A percentile compares a stretch with the other conserved stretches of the same genome.
These are phyloP conservation scores for Xyrauchen texanus DNA, from an alignment of 2,113 vertebrate species.

Conservation along the genomic window DNA sequence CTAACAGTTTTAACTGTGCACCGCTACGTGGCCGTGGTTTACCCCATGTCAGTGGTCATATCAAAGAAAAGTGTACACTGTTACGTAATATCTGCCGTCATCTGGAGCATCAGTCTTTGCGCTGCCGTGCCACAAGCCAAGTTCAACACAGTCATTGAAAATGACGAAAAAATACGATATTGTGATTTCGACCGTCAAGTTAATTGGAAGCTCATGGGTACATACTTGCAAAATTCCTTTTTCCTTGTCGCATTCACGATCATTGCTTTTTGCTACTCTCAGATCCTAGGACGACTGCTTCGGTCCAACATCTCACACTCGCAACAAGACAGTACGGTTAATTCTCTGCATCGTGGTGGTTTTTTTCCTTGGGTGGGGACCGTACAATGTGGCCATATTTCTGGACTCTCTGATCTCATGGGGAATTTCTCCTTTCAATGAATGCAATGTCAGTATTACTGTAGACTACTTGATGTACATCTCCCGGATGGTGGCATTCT, in stretches of 20 bases:
- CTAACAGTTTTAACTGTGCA: slow-evolving; percentile 85
- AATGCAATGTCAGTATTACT: slow-evolving; percentile 54
- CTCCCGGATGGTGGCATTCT: slow-evolving; percentile 82
- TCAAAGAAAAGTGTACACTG: slow-evolving; percentile 63
- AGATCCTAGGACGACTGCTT: slow-evolving; percentile 81
- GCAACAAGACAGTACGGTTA: slow-evolving; percentile 82
- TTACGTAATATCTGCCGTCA: slow-evolving; percentile 57
- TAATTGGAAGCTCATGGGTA: slow-evolving; percentile 61
- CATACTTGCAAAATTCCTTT: slow-evolving; percentile 80
- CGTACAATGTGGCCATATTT: slow-evolving; percentile 85
- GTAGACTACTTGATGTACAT: slow-evolving; percentile 70
- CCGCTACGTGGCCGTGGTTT: slow-evolving; percentile 82
- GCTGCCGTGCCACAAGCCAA: slow-evolving; percentile 74
- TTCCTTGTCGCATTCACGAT: slow-evolving; percentile 78
- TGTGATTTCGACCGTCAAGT: slow-evolving; percentile 63
- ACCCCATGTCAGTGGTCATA: slow-evolving; percentile 77
- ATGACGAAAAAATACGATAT: rapidly evolving
- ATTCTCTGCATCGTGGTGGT: slow-evolving; percentile 84
- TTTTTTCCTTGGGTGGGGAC: slow-evolving; percentile 91
- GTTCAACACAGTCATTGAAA: slow-evolving; percentile 55
- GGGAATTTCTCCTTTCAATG: background rate
- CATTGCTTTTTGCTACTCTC: slow-evolving; percentile 82
- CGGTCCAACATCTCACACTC: slow-evolving; percentile 73
- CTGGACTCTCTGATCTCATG: slow-evolving; percentile 63
- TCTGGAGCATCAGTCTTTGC: slow-evolving; percentile 79